Evolutionary conservation across 2,797 vertebrate genomes (phyloP).

Genomic region (Brachyalestes nurse): DNA sequence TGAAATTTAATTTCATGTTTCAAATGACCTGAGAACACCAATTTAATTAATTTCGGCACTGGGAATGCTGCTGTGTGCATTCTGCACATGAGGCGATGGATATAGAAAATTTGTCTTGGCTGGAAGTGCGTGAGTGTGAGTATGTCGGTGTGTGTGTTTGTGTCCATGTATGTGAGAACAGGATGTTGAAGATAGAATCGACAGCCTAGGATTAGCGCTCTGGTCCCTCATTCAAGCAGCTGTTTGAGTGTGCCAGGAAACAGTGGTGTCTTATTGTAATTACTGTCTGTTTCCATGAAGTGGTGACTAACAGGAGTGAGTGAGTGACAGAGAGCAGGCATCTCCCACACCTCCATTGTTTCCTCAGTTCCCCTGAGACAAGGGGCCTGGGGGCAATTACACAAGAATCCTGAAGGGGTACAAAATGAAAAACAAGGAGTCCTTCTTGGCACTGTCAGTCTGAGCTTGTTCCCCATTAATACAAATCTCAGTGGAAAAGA

Average conservation of each 20-base stretch:
- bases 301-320: constrained; percentile 32
- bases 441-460: constrained; percentile 14
- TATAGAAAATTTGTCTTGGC: constrained; percentile 11
- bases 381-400: constrained; percentile 35
- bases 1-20: no score
- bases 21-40: no score
- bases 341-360: constrained; percentile 24
- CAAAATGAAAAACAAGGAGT: constrained; percentile 30
- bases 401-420: constrained; percentile 26
- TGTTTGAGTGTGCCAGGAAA: constrained; percentile 23
- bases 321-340: constrained; percentile 29
- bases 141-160: neutral
- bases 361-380: constrained; percentile 15
- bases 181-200: constrained; percentile 20
- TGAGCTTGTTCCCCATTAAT: constrained; percentile 37
- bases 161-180: constrained; percentile 10
- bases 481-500: neutral
- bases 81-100: neutral
- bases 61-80: no score
- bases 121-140: constrained; percentile 24
- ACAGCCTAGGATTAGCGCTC: constrained; percentile 33
- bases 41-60: no score
- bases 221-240: constrained; percentile 25
- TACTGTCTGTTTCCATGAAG: constrained; percentile 45
- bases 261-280: constrained; percentile 48